Base-by-base conservation (phyloP, 2,888 invertebrate species). In the Tetheella fluctuosa region DNA sequence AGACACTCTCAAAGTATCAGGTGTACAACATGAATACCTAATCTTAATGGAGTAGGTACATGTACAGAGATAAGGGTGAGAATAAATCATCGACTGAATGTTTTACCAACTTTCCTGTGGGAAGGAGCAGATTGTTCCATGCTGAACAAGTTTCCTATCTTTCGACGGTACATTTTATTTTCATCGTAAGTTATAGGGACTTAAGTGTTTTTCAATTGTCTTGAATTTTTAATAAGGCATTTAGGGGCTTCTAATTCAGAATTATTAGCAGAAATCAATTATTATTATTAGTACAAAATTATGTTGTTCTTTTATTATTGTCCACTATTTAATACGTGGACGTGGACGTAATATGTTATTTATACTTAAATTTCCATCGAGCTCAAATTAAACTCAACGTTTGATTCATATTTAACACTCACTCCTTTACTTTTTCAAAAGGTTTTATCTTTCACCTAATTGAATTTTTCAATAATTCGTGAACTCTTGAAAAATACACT, bases 21-120 rank as follows among this genome's bases (percentile, higher is more conserved):
- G 91, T 91, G 91, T 89, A 72, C 79, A 80, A 74, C 89, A 85
- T 90, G 91, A 91, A 92, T 92, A 90, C 83, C 88, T 91, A 90
- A 91, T 91, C 86, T 86, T 90, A 91, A 92, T 91, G 91, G 90
- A 87, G 84, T 81, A 82, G 73, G 77, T 80, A 83, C 79, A 78
- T 77, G 77, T 81, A 74, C 79, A 64, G 68, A 83, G 88, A 89
- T 89, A 88, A 86, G 83, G 86, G 85, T 69, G 80, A 67, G 81
- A 84, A 88, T 92, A 91, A 91, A 92, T 92, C 91, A 91, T 90
- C 81, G 83, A 74, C 66, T 75, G 77, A 85, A 84, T 84, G 82
- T 86, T 86, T 81, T 79, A 83, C 83, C 80, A 82, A 85, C 78
- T 89, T 85, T 81, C 84, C 85, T 81, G 82, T 91, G 92, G 90